phyloP scores from a whole-genome alignment of 1,140 invertebrate genomes.

The Sitophilus oryzae region DNA sequence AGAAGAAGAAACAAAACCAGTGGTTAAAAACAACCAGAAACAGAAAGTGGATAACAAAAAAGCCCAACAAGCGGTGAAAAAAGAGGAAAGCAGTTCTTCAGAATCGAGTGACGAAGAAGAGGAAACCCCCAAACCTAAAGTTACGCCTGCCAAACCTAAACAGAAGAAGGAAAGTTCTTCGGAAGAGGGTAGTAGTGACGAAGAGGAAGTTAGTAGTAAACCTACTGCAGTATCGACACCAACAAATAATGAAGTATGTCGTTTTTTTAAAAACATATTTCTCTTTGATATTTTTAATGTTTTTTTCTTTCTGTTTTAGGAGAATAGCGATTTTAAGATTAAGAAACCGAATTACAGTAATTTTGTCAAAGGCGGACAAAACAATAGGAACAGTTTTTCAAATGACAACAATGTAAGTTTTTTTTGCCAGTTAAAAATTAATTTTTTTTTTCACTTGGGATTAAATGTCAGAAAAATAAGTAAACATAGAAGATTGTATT shows the following conservation, averaged over 20 bases:
- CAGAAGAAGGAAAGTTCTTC: constrained; percentile 35
- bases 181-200: constrained; percentile 36
- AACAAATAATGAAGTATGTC: constrained; percentile 26
- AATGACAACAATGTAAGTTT: constrained; percentile 5
- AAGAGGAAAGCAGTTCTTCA: constrained; percentile 33
- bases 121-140: constrained; percentile 40
- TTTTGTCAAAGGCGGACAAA: constrained; percentile 50
- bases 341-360: constrained; percentile 50
- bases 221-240: constrained; percentile 13
- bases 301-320: constrained; percentile 24
- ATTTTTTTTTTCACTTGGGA: not conserved
- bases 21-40: not conserved
- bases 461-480: too few relatives aligned
- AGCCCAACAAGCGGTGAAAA: constrained; percentile 1
- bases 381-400: constrained; percentile 16
- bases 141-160: constrained; percentile 12
- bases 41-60: constrained; percentile 6
- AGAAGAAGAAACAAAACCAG: not conserved
- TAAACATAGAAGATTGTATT: too few relatives aligned
- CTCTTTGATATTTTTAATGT: constrained; percentile 3
- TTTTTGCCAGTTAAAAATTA: too few relatives aligned
- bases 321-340: constrained; percentile 29
- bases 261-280: not conserved
- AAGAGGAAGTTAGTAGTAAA: constrained; percentile 18
- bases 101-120: constrained; percentile 34